Base-by-base conservation (phyloP, 2,113 vertebrate species). In the Hypocryptadius cinnamomeus region DNA sequence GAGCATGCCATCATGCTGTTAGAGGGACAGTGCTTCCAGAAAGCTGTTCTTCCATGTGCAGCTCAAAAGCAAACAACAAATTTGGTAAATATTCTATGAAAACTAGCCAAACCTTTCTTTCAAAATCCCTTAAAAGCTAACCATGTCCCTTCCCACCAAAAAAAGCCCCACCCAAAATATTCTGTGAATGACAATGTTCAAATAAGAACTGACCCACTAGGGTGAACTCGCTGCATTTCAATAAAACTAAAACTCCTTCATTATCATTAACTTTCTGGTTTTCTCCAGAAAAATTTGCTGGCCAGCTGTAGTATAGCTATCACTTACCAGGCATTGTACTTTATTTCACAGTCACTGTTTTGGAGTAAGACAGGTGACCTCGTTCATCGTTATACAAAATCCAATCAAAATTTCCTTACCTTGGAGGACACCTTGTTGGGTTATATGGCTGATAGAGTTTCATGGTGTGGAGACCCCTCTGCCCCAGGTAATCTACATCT, bases 401-500 rank as follows among this genome's bases (percentile, higher is more conserved):
- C 97, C 56, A 96, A 13, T 18, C 53, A 40, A 11, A 97, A 97
- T n/a, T 94, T 98, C 53, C 16, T 97, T 28, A 99, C 98, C 6
- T 63, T 99, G 94, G 98, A 99, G 95, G 97, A 98, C 92, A 98
- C 98, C 0, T 78, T 99, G 72, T 40, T 99, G 90, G 99, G 99
- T 53, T 98, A 93, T 42, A 82, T 98, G 39, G 91, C 97, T 17
- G 94, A 99, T 4, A 93, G 25, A 4, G 84, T 99, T 69, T 97
- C 37, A 0, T 99, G 99, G 99, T 99, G 99, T 93, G 98, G 99
- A 82, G 96, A 96, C 5, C 17, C 68, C 3, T 85, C 59, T 53
- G 72, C 54, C 42, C 79, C 93, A 31, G 97, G 98, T 98, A 97
- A 96, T 39, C 16, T 63, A 70, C 21, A 77, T 18, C 4, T 66